Conservation (phyloP, 2,888 invertebrate species). For the Theodoxus fluviatilis region DNA sequence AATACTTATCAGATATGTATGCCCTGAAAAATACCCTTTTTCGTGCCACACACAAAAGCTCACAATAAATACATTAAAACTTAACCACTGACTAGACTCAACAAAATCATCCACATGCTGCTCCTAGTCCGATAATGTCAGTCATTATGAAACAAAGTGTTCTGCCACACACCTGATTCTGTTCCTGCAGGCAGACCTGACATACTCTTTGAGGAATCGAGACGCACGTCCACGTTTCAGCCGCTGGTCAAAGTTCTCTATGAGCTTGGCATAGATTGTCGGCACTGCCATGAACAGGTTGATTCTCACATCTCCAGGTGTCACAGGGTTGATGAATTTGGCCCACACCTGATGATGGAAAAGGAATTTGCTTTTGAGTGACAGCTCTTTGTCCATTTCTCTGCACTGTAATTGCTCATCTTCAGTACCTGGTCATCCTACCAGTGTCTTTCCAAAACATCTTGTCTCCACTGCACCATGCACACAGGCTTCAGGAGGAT, state of each 20-base stretch:
- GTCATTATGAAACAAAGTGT: background rate
- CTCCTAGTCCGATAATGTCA: too few species aligned
- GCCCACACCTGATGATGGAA: conserved; percentile 57
- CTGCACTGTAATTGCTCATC: too few species aligned
- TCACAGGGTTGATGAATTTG: conserved; percentile 44
- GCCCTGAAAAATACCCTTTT: too few species aligned
- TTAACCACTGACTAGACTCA: too few species aligned
- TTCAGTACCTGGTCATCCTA: too few species aligned
- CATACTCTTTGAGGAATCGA: conserved; percentile 71
- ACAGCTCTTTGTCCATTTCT: background rate
- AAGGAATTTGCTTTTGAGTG: background rate
- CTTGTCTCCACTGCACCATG: too few species aligned
- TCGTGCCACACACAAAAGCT: too few species aligned
- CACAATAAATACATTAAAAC: too few species aligned
- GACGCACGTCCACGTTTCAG: conserved; percentile 37
- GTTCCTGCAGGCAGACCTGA: conserved; percentile 68
- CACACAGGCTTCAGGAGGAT: too few species aligned
- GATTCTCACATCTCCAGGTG: conserved; percentile 69
- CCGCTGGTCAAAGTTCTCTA: conserved; percentile 72
- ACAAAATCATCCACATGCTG: too few species aligned
- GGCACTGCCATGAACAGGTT: conserved; percentile 90
- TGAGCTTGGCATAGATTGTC: conserved; percentile 82
- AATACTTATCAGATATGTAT: too few species aligned
- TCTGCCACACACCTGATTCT: conserved; percentile 68
- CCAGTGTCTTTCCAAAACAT: too few species aligned